Evolutionary conservation across 2,888 invertebrate species (phyloP).

Genomic region (Callyntrura sp.): DNA sequence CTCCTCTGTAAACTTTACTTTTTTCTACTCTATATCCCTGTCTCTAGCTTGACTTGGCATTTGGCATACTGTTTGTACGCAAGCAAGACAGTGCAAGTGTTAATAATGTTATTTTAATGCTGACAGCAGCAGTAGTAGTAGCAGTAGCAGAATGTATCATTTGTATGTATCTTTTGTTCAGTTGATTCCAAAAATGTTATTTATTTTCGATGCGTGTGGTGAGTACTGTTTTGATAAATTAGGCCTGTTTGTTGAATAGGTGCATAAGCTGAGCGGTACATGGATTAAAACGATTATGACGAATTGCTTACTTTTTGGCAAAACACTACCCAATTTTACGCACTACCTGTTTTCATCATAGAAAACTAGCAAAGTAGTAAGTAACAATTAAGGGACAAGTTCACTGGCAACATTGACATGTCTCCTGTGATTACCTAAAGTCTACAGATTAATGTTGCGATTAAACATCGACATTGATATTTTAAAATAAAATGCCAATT

Average conservation of each 20-base stretch:
- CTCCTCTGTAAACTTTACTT: too few relatives aligned
- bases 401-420: constrained; percentile 19
- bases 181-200: constrained; percentile 4
- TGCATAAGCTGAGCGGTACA: too few relatives aligned
- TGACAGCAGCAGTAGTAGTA: too few relatives aligned
- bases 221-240: background rate
- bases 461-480: too few relatives aligned
- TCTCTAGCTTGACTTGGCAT: constrained; percentile 8
- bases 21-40: background rate
- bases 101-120: too few relatives aligned
- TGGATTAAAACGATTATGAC: constrained; percentile 37
- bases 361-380: background rate
- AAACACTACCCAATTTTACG: constrained; percentile 46
- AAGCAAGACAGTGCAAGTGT: too few relatives aligned
- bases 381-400: constrained; percentile 25
- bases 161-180: too few relatives aligned
- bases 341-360: constrained; percentile 63
- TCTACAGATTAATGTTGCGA: too few relatives aligned
- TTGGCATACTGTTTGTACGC: constrained; percentile 38
- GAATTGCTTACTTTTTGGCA: constrained; percentile 62
- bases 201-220: background rate
- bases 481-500: too few relatives aligned
- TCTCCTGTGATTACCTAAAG: background rate
- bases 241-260: background rate
- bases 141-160: too few relatives aligned